A percentile compares a stretch with the other conserved stretches of the same genome.
phyloP scores from a whole-genome alignment of 2,113 vertebrate species.

The Boulengeromyrus knoepffleri region DNA sequence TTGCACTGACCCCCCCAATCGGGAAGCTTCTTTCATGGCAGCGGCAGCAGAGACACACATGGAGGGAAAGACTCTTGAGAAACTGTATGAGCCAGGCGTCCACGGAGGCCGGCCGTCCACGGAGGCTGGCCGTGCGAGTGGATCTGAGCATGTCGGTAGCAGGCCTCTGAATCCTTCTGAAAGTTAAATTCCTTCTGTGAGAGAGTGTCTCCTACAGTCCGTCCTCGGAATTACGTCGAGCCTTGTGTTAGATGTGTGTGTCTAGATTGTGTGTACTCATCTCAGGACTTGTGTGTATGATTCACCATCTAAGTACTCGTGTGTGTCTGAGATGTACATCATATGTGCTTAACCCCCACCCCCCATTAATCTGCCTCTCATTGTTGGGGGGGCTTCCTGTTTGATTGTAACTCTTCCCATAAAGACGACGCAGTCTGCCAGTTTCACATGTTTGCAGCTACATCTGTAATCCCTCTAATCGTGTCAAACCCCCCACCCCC shows the following conservation, averaged over 20 bases:
- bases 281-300: background rate
- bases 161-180: background rate
- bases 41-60: background rate
- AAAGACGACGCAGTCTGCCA: background rate
- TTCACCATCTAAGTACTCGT: background rate
- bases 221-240: background rate
- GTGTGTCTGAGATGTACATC: background rate
- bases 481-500: background rate
- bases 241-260: background rate
- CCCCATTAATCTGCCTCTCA: background rate
- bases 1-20: background rate
- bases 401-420: background rate
- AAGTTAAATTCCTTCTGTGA: background rate
- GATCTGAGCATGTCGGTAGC: background rate
- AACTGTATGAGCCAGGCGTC: background rate
- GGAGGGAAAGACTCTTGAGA: background rate
- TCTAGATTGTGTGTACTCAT: background rate
- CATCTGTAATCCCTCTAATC: background rate
- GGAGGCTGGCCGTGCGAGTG: background rate
- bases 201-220: background rate
- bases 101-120: background rate
- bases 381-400: background rate
- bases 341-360: background rate
- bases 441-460: background rate
- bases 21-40: background rate